These are phyloP conservation scores for Phalangium opilio DNA, from an alignment of 2,888 invertebrate genomes.

Conservation along the genomic window DNA sequence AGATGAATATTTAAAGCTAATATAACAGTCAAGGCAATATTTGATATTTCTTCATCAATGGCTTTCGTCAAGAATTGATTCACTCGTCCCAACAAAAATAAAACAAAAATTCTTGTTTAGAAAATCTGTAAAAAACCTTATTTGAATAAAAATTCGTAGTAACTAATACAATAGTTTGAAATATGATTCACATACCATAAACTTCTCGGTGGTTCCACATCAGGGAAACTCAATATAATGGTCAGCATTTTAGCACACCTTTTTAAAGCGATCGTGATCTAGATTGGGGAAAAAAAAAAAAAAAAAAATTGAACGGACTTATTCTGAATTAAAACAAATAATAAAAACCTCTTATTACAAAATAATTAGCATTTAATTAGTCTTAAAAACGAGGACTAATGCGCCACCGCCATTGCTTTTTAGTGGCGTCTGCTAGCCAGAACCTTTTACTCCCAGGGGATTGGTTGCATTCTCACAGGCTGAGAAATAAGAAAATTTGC, in stretches of 20 bases:
- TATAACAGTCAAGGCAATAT: conserved; percentile 64
- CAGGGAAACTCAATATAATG: conserved; percentile 69
- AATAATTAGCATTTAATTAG: too few species aligned
- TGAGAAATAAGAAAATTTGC: too few species aligned
- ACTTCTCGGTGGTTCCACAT: conserved; percentile 71
- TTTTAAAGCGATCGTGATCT: conserved; percentile 49
- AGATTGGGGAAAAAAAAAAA: too few species aligned
- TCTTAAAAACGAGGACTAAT: too few species aligned
- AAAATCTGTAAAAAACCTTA: conserved; percentile 64
- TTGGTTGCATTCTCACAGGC: too few species aligned
- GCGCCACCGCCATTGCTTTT: too few species aligned
- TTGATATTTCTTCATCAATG: conserved; percentile 69
- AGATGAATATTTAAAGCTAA: conserved; percentile 84
- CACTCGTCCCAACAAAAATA: conserved; percentile 62
- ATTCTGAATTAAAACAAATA: too few species aligned
- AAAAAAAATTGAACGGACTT: too few species aligned
- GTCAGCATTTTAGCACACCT: conserved; percentile 68
- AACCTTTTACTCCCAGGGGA: too few species aligned
- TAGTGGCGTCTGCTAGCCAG: too few species aligned
- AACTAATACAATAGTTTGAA: too few species aligned
- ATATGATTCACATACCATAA: conserved; percentile 45
- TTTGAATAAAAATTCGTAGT: conserved; percentile 52
- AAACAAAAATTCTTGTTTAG: conserved; percentile 65
- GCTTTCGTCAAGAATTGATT: conserved; percentile 56
- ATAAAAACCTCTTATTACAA: too few species aligned